Evolutionary conservation across 2,113 vertebrate genomes (phyloP).

Genomic region (Regulus satrapa): DNA sequence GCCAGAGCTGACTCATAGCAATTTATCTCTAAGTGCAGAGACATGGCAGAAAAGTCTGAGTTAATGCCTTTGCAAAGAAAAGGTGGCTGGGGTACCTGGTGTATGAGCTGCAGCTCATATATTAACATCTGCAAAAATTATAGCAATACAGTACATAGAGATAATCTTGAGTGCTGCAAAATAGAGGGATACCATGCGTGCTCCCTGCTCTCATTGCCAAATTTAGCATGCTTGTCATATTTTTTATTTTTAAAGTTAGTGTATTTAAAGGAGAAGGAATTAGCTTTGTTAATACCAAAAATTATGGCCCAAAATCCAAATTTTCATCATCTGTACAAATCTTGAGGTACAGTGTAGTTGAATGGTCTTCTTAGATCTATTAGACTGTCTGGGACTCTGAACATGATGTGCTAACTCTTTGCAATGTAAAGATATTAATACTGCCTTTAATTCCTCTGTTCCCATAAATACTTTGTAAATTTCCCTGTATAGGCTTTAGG

Average conservation of each 20-base stretch:
- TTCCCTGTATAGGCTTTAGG: not conserved
- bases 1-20: not conserved
- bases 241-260: not conserved
- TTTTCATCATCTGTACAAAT: not conserved
- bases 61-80: not conserved
- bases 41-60: not conserved
- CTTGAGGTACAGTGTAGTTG: not conserved
- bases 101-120: not conserved
- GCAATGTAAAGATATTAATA: not conserved
- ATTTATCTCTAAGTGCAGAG: not conserved
- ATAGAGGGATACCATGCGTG: not conserved
- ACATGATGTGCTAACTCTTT: not conserved
- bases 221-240: not conserved
- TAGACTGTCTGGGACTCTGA: not conserved
- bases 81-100: not conserved
- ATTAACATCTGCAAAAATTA: not conserved
- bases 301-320: not conserved
- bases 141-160: rapidly evolving
- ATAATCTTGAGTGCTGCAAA: not conserved
- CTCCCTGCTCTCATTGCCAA: not conserved
- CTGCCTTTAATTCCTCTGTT: not conserved
- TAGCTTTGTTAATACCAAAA: not conserved
- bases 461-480: not conserved
- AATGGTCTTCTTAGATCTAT: not conserved
- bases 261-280: not conserved